Conservation (phyloP, 2,888 invertebrate species). For the Cyclophora albipunctata region DNA sequence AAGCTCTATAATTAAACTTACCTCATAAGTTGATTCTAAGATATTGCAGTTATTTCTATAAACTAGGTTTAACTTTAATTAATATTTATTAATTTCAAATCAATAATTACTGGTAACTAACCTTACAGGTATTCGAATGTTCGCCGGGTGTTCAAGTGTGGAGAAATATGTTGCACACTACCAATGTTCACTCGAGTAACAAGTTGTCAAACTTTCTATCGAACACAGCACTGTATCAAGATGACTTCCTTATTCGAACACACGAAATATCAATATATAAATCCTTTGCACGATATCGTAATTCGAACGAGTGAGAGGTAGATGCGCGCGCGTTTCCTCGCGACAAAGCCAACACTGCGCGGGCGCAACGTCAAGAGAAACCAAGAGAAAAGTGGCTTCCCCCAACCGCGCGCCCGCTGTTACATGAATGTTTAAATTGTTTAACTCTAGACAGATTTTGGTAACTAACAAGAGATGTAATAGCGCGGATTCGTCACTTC, state of each 20-base stretch:
- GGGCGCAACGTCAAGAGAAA: slow-evolving; percentile 51
- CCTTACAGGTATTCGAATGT: slow-evolving; percentile 56
- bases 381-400: slow-evolving; percentile 61
- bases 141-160: slow-evolving; percentile 30
- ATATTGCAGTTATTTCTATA: too few relatives aligned
- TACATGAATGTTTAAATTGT: slow-evolving; percentile 60
- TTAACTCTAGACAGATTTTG: slow-evolving; percentile 30
- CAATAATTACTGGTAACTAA: slow-evolving; percentile 29
- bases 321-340: slow-evolving; percentile 45
- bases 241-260: slow-evolving; percentile 21
- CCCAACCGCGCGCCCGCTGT: slow-evolving; percentile 46
- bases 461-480: slow-evolving; percentile 33
- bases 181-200: slow-evolving; percentile 37
- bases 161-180: slow-evolving; percentile 26
- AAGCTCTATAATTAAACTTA: too few relatives aligned
- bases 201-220: slow-evolving; percentile 41
- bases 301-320: slow-evolving; percentile 7
- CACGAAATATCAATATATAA: slow-evolving; percentile 26
- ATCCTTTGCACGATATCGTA: slow-evolving; percentile 5
- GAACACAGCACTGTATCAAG: slow-evolving; percentile 37
- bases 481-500: slow-evolving; percentile 35
- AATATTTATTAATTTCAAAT: too few relatives aligned
- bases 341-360: slow-evolving; percentile 50
- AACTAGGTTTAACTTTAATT: too few relatives aligned
- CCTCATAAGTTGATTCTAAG: too few relatives aligned